A percentile compares a stretch with the other conserved stretches of the same genome.
Conservation (phyloP, 2,113 vertebrate species). For the Thamnaconus septentrionalis region DNA sequence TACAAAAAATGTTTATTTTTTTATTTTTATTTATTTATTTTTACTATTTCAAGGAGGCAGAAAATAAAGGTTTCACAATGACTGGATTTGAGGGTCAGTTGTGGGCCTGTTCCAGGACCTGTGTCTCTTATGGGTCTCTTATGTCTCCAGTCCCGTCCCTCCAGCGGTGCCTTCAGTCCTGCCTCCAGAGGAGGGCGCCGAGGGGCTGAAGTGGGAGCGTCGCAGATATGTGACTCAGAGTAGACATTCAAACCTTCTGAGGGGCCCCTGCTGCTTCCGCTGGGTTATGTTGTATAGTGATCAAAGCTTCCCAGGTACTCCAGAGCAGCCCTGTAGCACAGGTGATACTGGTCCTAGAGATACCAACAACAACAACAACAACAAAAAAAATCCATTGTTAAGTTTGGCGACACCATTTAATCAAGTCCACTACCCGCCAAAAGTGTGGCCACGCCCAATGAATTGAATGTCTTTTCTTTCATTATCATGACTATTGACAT, state of each 20-base stretch:
- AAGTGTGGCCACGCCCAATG: no score
- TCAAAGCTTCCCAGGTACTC: conserved; percentile 99
- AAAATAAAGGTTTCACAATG: not conserved
- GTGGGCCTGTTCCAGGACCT: not conserved
- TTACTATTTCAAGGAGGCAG: not conserved
- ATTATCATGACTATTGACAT: no score
- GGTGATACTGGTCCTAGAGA: conserved; percentile 95
- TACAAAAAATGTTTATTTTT: not conserved
- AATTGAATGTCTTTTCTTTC: no score
- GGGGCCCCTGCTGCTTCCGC: conserved; percentile 45
- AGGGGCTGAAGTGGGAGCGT: conserved; percentile 78
- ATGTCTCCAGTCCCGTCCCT: not conserved
- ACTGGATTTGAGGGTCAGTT: not conserved
- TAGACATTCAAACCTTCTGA: conserved; percentile 59
- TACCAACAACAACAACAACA: not conserved
- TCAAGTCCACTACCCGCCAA: not conserved
- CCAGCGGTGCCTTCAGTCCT: conserved; percentile 7
- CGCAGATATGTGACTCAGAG: conserved; percentile 83
- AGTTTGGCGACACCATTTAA: not conserved
- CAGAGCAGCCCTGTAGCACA: conserved; percentile 95
- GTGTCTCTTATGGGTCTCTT: not conserved
- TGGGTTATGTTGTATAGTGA: conserved; percentile 98
- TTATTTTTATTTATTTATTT: not conserved
- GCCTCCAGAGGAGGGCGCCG: not conserved
- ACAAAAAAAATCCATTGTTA: not conserved